Evolutionary conservation across 2,888 invertebrate genomes (phyloP).

Genomic region (Aleiodes leptofemur): DNA sequence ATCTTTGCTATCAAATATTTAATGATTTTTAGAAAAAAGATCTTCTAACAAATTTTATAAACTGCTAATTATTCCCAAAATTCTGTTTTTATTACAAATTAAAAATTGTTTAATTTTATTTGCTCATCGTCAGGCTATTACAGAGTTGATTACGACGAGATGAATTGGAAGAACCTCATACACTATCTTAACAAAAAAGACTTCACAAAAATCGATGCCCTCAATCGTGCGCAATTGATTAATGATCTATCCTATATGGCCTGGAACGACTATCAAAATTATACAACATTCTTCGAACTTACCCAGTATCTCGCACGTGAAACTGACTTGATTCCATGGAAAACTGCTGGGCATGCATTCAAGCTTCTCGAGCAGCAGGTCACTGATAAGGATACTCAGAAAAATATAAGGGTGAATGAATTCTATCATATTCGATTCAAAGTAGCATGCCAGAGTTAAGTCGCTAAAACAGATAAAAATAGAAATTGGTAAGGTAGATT

Average conservation of each 20-base stretch:
- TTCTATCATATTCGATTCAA: neutral
- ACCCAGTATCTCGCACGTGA: conserved; percentile 79
- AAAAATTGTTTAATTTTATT: too few species aligned
- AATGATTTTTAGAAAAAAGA: too few species aligned
- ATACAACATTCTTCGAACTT: conserved; percentile 76
- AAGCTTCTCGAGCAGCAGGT: conserved; percentile 38
- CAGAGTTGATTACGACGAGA: conserved; percentile 80
- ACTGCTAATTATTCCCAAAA: too few species aligned
- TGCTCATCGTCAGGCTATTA: conserved; percentile 66
- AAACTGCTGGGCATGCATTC: conserved; percentile 65
- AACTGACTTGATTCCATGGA: conserved; percentile 83
- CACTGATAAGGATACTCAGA: conserved; percentile 45
- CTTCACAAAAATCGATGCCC: conserved; percentile 76
- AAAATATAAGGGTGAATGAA: conserved; percentile 46
- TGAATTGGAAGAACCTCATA: conserved; percentile 81
- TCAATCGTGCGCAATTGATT: conserved; percentile 86
- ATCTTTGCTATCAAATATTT: too few species aligned
- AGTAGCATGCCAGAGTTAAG: too few species aligned
- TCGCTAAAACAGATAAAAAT: too few species aligned
- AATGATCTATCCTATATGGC: conserved; percentile 85
- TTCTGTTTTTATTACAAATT: too few species aligned
- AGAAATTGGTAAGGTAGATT: too few species aligned
- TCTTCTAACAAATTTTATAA: too few species aligned
- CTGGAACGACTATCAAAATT: conserved; percentile 64
- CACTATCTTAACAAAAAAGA: conserved; percentile 74